These are phyloP conservation scores for Drosophila ezoana DNA, from an alignment of 2,888 invertebrate species.

Conservation along the genomic window DNA sequence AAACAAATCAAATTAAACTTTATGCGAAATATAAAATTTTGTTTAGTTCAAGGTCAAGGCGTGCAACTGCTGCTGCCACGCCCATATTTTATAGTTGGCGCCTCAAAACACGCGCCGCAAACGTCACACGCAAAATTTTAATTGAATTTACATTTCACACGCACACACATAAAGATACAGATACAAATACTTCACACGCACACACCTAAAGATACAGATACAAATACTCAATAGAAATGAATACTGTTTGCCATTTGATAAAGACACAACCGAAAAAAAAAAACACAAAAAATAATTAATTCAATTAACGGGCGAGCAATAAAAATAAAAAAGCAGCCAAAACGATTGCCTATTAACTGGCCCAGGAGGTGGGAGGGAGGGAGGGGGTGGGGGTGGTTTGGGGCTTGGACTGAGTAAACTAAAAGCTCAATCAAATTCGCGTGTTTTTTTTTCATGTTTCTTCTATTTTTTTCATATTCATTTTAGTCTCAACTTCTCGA, in stretches of 20 bases:
- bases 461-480: constrained; percentile 19
- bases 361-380: not conserved
- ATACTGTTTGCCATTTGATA: constrained; percentile 63
- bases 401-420: constrained; percentile 24
- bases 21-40: constrained; percentile 42
- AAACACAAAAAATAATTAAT: constrained; percentile 55
- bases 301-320: constrained; percentile 70
- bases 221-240: constrained; percentile 47
- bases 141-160: constrained; percentile 73
- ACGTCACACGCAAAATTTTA: constrained; percentile 76
- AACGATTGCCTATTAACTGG: constrained; percentile 49
- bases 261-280: constrained; percentile 39
- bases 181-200: constrained; percentile 13
- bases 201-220: constrained; percentile 14
- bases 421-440: constrained; percentile 74
- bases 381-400: not conserved
- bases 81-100: constrained; percentile 5
- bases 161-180: constrained; percentile 13
- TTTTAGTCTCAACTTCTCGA: constrained; percentile 22
- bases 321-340: constrained; percentile 54
- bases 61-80: constrained; percentile 43
- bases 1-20: not conserved
- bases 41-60: constrained; percentile 64
- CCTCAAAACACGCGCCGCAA: constrained; percentile 39
- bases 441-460: constrained; percentile 39